A percentile compares a stretch with the other conserved stretches of the same genome.
Conservation (phyloP, 1,140 invertebrate species). For the Pogonomyrmex barbatus region DNA sequence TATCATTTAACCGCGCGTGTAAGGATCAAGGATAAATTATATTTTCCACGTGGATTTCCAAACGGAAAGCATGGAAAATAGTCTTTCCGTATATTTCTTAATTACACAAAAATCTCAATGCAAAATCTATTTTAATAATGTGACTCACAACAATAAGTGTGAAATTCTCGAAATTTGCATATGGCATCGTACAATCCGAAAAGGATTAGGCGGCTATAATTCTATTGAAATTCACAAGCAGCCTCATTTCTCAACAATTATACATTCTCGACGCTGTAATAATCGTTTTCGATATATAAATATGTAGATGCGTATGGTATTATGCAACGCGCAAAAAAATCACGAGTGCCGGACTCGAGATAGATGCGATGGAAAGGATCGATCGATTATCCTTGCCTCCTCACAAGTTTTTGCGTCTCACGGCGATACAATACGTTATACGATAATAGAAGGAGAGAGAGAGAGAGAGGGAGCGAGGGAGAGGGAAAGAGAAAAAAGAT, state of each 20-base stretch:
- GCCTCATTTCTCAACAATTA: background rate
- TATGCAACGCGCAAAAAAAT: slow-evolving; percentile 2
- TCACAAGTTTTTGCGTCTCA: background rate
- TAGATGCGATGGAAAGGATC: slow-evolving; percentile 3
- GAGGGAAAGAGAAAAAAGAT: background rate
- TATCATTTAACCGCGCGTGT: background rate
- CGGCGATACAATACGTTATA: slow-evolving; percentile 40
- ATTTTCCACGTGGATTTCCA: slow-evolving; percentile 14
- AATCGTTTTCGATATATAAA: slow-evolving; percentile 5
- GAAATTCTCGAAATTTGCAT: slow-evolving; percentile 18
- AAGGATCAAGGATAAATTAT: slow-evolving; percentile 21
- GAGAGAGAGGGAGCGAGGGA: background rate
- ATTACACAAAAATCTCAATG: background rate
- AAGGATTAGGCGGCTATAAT: background rate
- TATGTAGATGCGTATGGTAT: background rate
- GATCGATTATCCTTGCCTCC: slow-evolving; percentile 29
- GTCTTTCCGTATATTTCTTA: background rate
- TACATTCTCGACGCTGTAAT: background rate
- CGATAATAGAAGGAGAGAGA: background rate
- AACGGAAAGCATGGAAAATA: background rate
- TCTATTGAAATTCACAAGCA: slow-evolving; percentile 4
- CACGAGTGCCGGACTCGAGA: background rate
- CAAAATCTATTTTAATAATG: background rate
- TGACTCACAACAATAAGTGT: background rate
- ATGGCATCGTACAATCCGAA: background rate